These are phyloP conservation scores for Dryoscopus gambensis DNA, from an alignment of 2,113 vertebrate genomes.

Conservation along the genomic window DNA sequence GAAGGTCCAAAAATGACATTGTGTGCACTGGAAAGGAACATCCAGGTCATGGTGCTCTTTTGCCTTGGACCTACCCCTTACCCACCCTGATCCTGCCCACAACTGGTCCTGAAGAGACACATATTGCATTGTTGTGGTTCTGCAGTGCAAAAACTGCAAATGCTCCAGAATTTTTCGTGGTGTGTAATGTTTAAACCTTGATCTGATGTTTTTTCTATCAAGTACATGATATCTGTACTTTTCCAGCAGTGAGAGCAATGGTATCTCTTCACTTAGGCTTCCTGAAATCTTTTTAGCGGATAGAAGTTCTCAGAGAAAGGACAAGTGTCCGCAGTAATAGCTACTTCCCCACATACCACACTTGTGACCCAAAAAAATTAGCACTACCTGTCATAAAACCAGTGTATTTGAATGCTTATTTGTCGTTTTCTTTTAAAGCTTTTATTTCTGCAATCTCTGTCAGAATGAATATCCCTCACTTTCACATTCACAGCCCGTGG, in stretches of 20 bases:
- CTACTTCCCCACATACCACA: not conserved
- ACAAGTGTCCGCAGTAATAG: not conserved
- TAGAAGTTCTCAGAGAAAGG: not conserved
- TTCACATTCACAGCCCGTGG: not conserved
- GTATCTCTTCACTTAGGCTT: not conserved
- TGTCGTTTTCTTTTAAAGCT: not conserved
- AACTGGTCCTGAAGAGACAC: not conserved
- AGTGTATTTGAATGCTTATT: not conserved
- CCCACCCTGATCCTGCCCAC: not conserved
- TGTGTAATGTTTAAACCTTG: not conserved
- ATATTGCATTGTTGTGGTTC: not conserved
- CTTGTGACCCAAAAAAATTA: not conserved
- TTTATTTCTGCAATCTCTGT: slow-evolving; percentile 12
- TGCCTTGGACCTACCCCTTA: not conserved
- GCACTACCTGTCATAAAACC: not conserved
- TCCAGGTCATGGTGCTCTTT: not conserved
- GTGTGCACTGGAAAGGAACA: not conserved
- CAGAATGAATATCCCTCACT: not conserved
- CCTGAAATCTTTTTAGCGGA: not conserved
- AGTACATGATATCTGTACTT: accelerated
- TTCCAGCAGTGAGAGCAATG: not conserved
- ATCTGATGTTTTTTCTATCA: accelerated
- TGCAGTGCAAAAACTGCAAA: not conserved
- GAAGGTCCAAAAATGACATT: not conserved
- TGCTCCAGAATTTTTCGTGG: not conserved